These are phyloP conservation scores for Bombyx mandarina DNA, from an alignment of 1,140 invertebrate species.

Conservation along the genomic window DNA sequence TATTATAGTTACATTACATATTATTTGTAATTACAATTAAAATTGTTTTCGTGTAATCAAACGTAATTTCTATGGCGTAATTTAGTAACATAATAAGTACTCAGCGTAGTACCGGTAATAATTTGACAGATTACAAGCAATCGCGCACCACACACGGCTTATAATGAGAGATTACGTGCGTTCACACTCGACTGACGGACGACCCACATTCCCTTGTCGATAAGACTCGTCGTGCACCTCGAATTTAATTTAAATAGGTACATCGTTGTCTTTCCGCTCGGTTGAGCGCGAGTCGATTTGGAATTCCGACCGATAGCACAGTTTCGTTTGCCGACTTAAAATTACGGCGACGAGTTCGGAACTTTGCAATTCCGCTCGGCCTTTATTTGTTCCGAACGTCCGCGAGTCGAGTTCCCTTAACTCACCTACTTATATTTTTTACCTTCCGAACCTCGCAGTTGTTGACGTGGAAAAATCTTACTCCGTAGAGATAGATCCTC, in stretches of 20 bases:
- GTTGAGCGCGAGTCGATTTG: constrained; percentile 49
- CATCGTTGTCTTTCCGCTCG: constrained; percentile 27
- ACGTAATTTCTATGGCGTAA: too few species aligned
- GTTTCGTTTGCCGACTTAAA: constrained; percentile 51
- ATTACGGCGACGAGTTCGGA: constrained; percentile 38
- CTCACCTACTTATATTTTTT: constrained; percentile 26
- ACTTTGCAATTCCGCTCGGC: constrained; percentile 36
- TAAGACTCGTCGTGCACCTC: constrained; percentile 5
- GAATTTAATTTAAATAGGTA: constrained; percentile 30
- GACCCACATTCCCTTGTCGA: constrained; percentile 12
- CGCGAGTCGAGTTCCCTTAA: constrained; percentile 25
- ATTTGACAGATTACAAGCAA: neutral
- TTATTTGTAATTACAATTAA: too few species aligned
- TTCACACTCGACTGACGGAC: neutral
- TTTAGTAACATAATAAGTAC: too few species aligned
- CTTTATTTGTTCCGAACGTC: constrained; percentile 42
- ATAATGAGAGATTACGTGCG: neutral
- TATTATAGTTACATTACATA: too few species aligned
- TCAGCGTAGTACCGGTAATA: neutral
- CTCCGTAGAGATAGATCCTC: constrained; percentile 6
- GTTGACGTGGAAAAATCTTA: constrained; percentile 30
- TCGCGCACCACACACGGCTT: neutral
- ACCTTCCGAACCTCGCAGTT: constrained; percentile 27
- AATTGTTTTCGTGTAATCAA: too few species aligned
- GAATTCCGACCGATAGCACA: constrained; percentile 47